phyloP scores from a whole-genome alignment of 2,113 vertebrate species.

The Arizona elegans region DNA sequence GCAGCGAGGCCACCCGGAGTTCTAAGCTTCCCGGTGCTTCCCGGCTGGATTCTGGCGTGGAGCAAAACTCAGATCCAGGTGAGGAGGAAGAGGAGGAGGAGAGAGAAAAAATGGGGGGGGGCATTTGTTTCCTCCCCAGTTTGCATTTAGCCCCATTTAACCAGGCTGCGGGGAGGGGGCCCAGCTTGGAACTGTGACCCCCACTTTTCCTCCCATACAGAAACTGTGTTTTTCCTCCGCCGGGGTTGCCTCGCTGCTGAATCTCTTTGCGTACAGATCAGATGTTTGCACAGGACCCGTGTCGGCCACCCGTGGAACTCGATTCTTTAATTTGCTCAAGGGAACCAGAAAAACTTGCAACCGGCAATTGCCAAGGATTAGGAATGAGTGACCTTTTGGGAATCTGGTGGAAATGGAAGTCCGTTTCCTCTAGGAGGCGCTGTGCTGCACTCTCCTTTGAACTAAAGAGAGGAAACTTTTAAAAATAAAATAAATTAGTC shows the following conservation, averaged over 20 bases:
- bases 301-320: not conserved
- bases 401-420: not conserved
- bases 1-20: not conserved
- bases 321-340: not conserved
- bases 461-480: not conserved
- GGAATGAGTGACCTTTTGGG: fast-evolving
- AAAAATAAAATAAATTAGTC: not conserved
- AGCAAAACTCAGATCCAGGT: not conserved
- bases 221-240: not conserved
- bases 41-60: fast-evolving
- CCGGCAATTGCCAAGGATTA: not conserved
- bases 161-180: not conserved
- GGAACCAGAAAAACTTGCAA: not conserved
- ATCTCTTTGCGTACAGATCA: not conserved
- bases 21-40: not conserved
- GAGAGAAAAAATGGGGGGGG: not conserved
- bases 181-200: not conserved
- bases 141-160: not conserved
- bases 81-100: not conserved
- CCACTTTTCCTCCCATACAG: fast-evolving
- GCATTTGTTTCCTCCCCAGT: not conserved
- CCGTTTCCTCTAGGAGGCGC: not conserved
- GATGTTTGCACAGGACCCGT: not conserved
- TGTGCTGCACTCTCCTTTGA: not conserved
- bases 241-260: fast-evolving